phyloP scores from a whole-genome alignment of 2,797 vertebrate species.

The Petrocephalus sullivani region DNA sequence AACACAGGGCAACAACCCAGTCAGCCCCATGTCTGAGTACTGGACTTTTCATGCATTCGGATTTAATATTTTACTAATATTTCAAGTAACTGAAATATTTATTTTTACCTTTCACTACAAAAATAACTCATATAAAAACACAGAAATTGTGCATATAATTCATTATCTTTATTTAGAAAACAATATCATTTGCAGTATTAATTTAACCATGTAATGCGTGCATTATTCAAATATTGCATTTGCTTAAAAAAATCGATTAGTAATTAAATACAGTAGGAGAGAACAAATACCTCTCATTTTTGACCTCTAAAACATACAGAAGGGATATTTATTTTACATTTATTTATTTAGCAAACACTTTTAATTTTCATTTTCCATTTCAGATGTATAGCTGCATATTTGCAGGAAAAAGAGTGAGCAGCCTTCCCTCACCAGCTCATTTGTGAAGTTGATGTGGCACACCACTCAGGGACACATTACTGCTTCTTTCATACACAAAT shows the following conservation, averaged over 20 bases:
- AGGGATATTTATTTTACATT: not conserved
- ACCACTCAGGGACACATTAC: slow-evolving; percentile 43
- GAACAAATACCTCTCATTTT: not conserved
- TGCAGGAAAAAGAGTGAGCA: not conserved
- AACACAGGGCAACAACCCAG: slow-evolving; percentile 24
- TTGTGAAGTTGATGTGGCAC: not conserved
- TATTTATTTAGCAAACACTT: not conserved
- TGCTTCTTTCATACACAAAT: slow-evolving; percentile 49
- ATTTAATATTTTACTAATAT: not conserved
- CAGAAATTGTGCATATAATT: not conserved
- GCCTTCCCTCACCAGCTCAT: not conserved
- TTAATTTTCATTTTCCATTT: slow-evolving; percentile 6
- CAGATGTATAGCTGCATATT: not conserved
- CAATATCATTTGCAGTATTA: not conserved
- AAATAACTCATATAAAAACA: not conserved
- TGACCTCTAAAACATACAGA: not conserved
- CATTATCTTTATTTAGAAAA: not conserved
- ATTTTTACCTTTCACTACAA: not conserved
- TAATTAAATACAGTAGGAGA: not conserved
- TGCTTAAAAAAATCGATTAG: not conserved
- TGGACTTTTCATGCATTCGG: slow-evolving; percentile 7
- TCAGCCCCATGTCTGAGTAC: not conserved
- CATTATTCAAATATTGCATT: not conserved
- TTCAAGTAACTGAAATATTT: not conserved
- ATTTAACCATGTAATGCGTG: not conserved